Conservation (phyloP, 53 echinoderm and acorn worm genomes). For the Zoroaster sp. region DNA sequence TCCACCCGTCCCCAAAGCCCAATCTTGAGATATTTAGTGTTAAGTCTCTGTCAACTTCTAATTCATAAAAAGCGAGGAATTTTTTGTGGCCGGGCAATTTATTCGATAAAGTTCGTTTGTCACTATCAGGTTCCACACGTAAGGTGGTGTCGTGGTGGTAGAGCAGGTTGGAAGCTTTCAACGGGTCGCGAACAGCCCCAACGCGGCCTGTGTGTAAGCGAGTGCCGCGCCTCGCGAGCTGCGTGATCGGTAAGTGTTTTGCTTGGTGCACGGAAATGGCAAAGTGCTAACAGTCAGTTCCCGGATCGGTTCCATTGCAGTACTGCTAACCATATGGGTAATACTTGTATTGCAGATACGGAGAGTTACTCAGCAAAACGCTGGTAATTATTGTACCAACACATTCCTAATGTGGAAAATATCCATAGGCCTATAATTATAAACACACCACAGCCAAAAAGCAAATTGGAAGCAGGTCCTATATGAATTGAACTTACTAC, state of each 20-base stretch:
- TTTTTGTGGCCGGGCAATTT: constrained; percentile 14
- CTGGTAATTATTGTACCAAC: too few relatives aligned
- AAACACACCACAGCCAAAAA: too few relatives aligned
- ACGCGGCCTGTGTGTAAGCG: neutral
- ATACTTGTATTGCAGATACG: too few relatives aligned
- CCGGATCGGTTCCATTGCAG: neutral
- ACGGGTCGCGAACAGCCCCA: constrained; percentile 20
- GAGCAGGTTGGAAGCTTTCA: constrained; percentile 4
- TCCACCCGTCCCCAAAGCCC: neutral
- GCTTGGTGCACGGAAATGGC: neutral
- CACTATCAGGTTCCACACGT: neutral
- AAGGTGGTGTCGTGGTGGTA: neutral
- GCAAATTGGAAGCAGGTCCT: too few relatives aligned
- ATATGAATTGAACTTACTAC: too few relatives aligned
- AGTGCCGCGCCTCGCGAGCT: neutral
- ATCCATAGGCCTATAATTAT: too few relatives aligned
- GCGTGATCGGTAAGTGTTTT: neutral
- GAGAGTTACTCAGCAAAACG: constrained; percentile 29
- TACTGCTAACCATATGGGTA: too few relatives aligned
- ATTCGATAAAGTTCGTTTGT: constrained; percentile 22
- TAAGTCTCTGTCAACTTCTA: constrained; percentile 32
- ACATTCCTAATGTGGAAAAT: too few relatives aligned
- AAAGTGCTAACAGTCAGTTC: constrained; percentile 26
- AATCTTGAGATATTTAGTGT: neutral
- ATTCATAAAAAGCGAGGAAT: constrained; percentile 21